Evolutionary conservation across 2,888 invertebrate genomes (phyloP).

Genomic region (Lamellibrachia satsuma): DNA sequence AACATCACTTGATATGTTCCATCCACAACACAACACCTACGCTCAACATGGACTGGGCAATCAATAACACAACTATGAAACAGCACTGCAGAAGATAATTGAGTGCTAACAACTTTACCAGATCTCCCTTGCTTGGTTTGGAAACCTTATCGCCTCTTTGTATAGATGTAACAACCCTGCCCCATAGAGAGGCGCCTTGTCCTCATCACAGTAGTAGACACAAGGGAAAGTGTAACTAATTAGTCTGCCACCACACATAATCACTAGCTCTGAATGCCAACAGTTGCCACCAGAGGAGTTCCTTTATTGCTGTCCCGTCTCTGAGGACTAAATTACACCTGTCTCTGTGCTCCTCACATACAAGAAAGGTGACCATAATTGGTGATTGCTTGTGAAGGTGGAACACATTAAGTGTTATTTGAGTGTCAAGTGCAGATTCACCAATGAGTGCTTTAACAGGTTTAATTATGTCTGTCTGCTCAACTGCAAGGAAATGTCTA

Average conservation of each 20-base stretch:
- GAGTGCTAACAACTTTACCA: background rate
- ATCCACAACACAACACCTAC: background rate
- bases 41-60: no score
- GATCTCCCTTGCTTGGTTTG: background rate
- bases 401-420: background rate
- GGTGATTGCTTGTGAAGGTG: background rate
- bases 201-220: background rate
- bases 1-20: background rate
- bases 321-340: conserved; percentile 4
- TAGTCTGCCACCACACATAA: background rate
- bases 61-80: background rate
- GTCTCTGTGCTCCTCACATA: background rate
- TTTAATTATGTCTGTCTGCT: background rate
- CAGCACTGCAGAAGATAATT: background rate
- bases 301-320: background rate
- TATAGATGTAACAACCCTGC: background rate
- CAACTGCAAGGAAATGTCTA: background rate
- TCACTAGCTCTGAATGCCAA: background rate
- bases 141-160: background rate
- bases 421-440: background rate
- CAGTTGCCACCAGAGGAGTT: background rate
- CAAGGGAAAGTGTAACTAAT: background rate
- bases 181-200: background rate
- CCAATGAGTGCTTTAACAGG: background rate
- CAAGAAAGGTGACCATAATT: background rate